These are phyloP conservation scores for Drosophila leontia DNA, from an alignment of 1,140 invertebrate species.

Conservation along the genomic window DNA sequence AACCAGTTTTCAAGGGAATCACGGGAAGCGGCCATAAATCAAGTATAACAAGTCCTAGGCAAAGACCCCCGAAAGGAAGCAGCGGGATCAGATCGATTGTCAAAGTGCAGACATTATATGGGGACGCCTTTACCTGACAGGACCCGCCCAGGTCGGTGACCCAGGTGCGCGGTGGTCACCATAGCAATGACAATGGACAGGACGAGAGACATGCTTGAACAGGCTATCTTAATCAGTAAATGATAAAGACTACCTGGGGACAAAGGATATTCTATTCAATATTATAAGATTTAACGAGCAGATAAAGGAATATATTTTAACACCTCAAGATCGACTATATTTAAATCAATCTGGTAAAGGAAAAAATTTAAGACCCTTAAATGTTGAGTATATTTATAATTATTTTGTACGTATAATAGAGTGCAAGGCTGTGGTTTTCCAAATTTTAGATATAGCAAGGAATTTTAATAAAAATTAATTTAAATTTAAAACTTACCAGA, in stretches of 20 bases:
- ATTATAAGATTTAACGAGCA: neutral
- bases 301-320: neutral
- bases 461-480: too few species aligned
- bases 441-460: too few species aligned
- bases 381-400: too few species aligned
- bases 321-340: too few species aligned
- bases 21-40: slow-evolving; percentile 31
- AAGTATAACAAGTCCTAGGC: slow-evolving; percentile 48
- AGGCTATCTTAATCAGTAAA: slow-evolving; percentile 26
- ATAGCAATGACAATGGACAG: neutral
- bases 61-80: slow-evolving; percentile 24
- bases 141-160: slow-evolving; percentile 57
- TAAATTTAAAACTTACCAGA: slow-evolving; percentile 20
- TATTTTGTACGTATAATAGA: too few species aligned
- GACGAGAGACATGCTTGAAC: slow-evolving; percentile 40
- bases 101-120: slow-evolving; percentile 18
- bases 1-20: slow-evolving; percentile 31
- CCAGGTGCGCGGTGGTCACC: slow-evolving; percentile 26
- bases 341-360: too few species aligned
- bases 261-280: neutral
- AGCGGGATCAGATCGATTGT: slow-evolving; percentile 23
- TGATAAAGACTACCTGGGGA: neutral
- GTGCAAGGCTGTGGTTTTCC: too few species aligned
- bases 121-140: slow-evolving; percentile 54
- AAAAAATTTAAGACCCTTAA: too few species aligned